phyloP scores from a whole-genome alignment of 2,797 vertebrate species.

The Chrysocyon brachyurus region DNA sequence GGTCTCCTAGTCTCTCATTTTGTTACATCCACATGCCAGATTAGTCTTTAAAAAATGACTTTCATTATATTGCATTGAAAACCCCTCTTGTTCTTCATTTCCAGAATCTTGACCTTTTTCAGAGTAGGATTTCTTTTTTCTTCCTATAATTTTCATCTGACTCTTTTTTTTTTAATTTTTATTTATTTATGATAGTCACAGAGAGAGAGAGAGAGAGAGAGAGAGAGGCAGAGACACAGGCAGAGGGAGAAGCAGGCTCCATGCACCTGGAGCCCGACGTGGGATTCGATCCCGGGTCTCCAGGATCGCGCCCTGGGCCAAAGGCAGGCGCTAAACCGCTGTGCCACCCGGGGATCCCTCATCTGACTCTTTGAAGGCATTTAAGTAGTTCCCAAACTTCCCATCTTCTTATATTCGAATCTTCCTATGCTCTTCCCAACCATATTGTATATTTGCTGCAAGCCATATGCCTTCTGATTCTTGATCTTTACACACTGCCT shows the following conservation, averaged over 20 bases:
- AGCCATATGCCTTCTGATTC: not conserved
- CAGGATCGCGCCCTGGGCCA: no score
- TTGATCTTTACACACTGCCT: not conserved
- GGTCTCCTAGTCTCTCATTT: not conserved
- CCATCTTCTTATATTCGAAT: not conserved
- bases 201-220: no score
- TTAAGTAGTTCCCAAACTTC: not conserved
- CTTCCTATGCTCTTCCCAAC: not conserved
- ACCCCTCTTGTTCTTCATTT: not conserved
- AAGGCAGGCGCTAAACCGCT: no score
- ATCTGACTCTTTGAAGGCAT: not conserved
- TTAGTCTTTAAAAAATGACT: not conserved
- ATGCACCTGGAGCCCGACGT: no score
- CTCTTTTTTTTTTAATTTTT: no score
- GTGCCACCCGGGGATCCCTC: no score
- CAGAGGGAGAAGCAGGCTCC: no score
- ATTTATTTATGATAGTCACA: no score
- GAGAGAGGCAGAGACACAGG: no score
- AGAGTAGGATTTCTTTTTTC: not conserved
- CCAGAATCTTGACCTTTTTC: constrained; percentile 5
- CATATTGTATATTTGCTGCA: not conserved
- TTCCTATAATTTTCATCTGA: not conserved
- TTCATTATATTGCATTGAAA: not conserved
- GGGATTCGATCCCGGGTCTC: no score
- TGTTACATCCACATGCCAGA: not conserved